These are phyloP conservation scores for Huso huso DNA, from an alignment of 2,797 vertebrate species.

Conservation along the genomic window DNA sequence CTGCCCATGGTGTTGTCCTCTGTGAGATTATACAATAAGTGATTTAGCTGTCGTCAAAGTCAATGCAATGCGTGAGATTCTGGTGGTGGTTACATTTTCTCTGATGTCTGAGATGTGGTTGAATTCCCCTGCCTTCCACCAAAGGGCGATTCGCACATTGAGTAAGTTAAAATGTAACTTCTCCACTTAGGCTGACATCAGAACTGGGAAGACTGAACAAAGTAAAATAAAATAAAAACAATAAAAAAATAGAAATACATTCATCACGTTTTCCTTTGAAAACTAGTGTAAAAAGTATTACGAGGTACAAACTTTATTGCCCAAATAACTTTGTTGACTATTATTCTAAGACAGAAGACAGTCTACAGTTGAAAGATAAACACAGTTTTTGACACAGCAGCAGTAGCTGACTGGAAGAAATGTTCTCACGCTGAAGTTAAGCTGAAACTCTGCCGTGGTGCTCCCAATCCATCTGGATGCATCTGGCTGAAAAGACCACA, in stretches of 20 bases:
- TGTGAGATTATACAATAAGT: slow-evolving; percentile 4
- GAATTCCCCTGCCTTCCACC: slow-evolving; percentile 7
- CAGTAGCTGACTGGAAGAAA: background rate
- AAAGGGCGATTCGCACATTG: background rate
- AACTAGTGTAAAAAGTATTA: background rate
- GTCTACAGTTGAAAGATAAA: too few species aligned
- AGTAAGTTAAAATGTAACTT: slow-evolving; percentile 13
- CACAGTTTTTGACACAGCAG: too few species aligned
- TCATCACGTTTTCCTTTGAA: background rate
- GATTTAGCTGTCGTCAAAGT: background rate
- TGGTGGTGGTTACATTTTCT: slow-evolving; percentile 17
- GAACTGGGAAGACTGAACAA: background rate
- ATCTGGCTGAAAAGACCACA: background rate
- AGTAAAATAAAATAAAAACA: background rate
- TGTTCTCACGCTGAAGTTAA: background rate
- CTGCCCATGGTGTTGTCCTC: slow-evolving; percentile 46
- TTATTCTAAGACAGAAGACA: too few species aligned
- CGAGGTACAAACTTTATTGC: too few species aligned
- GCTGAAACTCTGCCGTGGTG: background rate
- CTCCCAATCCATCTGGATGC: background rate
- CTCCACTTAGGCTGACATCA: background rate
- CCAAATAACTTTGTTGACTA: too few species aligned
- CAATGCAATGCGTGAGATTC: too few species aligned
- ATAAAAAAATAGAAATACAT: background rate
- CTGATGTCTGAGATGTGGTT: slow-evolving; percentile 4